Evolutionary conservation across 2,888 invertebrate species (phyloP), one percentile per base, ranked within the genome.

Genomic region (Steromphala cineraria): DNA sequence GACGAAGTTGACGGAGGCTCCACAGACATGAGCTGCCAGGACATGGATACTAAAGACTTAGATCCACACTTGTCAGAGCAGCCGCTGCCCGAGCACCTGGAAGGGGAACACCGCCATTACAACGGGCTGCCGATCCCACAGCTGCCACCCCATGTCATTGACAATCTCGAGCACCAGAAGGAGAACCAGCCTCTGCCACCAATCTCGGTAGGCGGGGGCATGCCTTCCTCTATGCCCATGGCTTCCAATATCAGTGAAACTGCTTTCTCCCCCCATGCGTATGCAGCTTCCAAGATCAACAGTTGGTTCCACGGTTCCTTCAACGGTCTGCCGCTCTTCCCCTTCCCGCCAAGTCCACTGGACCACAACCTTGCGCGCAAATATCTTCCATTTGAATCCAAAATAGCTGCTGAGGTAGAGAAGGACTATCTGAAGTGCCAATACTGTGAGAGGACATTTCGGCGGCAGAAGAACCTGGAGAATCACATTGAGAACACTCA

Each of bases 401-500:
- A 89, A 77, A 87, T 90, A 55, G 82, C 86, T 7, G 86, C 89
- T 7, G 90, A 89, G 83, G 85, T 88, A 75, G 88, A 89, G 81
- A 89, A 89, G 79, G 91, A 91, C 82, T 91, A 91, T 80, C 87
- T 91, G 19, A 91, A 91, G 83, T 91, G 91, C 86, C 90, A 90
- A 84, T 91, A 87, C 84, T 91, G 91, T 85, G 91, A 91, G 83
- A 80, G 91, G 75, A 91, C 91, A 74, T 93, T 93, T 86, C 90
- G 92, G 62, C 87, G 92, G 36, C 92, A 92, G 85, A 91, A 92
- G 83, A 92, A 92, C 82, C 88, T 93, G 55, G 92, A 92, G 83
- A 91, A 92, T 80, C 93, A 93, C 85, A 89, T 92, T 75, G 92
- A 92, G 84, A 91, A 91, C 83, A 92, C 92, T n/a, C 93, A 93